Base-by-base conservation (phyloP, 2,797 vertebrate genomes). In the Atherinosoma microstoma region DNA sequence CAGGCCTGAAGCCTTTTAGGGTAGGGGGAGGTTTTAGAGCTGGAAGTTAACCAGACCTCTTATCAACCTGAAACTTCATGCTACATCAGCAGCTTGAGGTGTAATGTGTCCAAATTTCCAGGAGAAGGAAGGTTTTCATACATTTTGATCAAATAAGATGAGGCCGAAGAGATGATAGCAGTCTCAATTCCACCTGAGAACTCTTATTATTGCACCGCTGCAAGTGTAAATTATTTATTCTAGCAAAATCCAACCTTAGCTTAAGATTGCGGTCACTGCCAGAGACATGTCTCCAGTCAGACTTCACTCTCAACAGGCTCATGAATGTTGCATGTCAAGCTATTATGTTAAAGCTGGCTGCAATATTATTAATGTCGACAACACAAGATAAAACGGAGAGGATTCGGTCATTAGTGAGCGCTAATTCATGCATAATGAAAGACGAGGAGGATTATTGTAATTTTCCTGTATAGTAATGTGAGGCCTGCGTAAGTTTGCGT, bases 351-450 rank as follows among this genome's bases (percentile, higher is more conserved):
- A 85, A 65, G 72, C 76, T 18, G 1, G 65, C 79, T 59, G 75
- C 72, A 18, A 61, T 63, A 71, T 85, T 88, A 91, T 89, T 91
- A 79, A 86, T 85, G 84, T 82, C 84, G 84, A 87, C 86, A 90
- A 87, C 87, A 73, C 81, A 83, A 80, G 87, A 84, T 81, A 85
- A 27, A 88, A 88, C 82, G 81, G 80, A 78, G 64, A 79, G 70
- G 83, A 89, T 85, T 82, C 86, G 70, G 87, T 91, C 88, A 92
- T 93, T 93, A 91, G 82, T 76, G 45, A 63, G 70, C 67, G 64
- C 82, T 92, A 88, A 93, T 92, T 91, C 86, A 89, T 84, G 89
- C 87, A 76, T 89, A 89, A 84, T 87, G 82, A 86, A 88, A 93
- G 56, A 69, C 71, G 67, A 60, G 16, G 79, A 75, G 86, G 94